Evolutionary conservation across 2,888 invertebrate genomes (phyloP), one percentile per base, ranked within the genome.

Genomic region (Isoperla grammatica): DNA sequence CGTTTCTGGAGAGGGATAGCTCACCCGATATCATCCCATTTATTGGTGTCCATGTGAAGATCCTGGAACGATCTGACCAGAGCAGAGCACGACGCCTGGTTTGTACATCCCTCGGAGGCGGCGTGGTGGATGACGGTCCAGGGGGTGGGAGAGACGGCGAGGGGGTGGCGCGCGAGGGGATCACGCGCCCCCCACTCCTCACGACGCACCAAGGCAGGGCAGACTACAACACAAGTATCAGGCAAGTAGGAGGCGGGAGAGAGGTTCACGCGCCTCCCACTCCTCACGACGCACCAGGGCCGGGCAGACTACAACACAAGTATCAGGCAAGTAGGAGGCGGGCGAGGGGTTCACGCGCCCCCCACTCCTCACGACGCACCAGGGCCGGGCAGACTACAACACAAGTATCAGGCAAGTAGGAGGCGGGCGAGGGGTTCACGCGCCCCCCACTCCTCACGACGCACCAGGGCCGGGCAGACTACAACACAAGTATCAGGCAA

Each of bases 351-450:
- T 69, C 63, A 1, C 74, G 68, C 2, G 74, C 75, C 2, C 67
- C 81, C 88, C 88, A 88, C 55, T 79, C 73, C 0, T 72, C 71
- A 67, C 80, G 80, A 1, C 75, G 71, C 13, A 85, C 75, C 9
- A 85, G 78, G 17, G 73, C 71, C 6, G 82, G 81, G 66, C 83
- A 83, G 39, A 29, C 68, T 53, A 29, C 29, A 29, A 29, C 29
- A 29, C 29, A 29, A 29, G n/a, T n/a, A n/a, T n/a, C n/a, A n/a
- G 1, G 37, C 22, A 56, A 73, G 62, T 1, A 17, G 57, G 6
- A 64, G 29, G 0, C 53, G 20, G 2, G 39, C 56, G 3, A 59
- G 66, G 1, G 71, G 68, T 17, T 69, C 63, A 1, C 74, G 68
- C 2, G 74, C 75, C 2, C 67, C 81, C 88, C 88, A 88, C 55